These are phyloP conservation scores for Boloria euphrosyne DNA, from an alignment of 2,888 invertebrate species.

Conservation along the genomic window DNA sequence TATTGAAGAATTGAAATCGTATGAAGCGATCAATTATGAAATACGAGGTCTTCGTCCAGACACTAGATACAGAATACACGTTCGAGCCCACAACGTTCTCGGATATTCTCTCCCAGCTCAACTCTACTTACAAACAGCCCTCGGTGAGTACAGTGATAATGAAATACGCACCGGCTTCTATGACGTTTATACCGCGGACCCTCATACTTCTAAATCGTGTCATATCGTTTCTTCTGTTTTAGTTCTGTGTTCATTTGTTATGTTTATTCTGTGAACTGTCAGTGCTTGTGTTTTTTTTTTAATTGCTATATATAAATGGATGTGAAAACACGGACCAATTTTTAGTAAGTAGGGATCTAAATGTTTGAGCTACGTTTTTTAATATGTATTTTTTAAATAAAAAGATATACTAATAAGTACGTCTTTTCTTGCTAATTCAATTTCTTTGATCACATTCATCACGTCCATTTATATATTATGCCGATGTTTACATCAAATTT, in stretches of 20 bases:
- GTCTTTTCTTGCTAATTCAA: background rate
- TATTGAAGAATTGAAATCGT: slow-evolving; percentile 83
- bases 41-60: slow-evolving; percentile 88
- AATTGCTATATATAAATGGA: slow-evolving; percentile 4
- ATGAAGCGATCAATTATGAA: slow-evolving; percentile 84
- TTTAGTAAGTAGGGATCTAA: too few species aligned
- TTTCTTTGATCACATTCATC: background rate
- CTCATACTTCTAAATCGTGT: slow-evolving; percentile 60
- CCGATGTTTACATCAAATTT: slow-evolving; percentile 6
- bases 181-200: slow-evolving; percentile 73
- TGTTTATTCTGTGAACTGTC: slow-evolving; percentile 61
- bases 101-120: slow-evolving; percentile 91
- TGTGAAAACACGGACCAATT: background rate
- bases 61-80: slow-evolving; percentile 91
- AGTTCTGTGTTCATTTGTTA: slow-evolving; percentile 55
- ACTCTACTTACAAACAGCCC: slow-evolving; percentile 91
- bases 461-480: slow-evolving; percentile 6
- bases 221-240: slow-evolving; percentile 57
- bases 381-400: too few species aligned
- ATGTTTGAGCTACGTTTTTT: too few species aligned
- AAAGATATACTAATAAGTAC: background rate
- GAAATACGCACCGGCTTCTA: slow-evolving; percentile 78
- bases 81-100: slow-evolving; percentile 92
- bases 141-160: slow-evolving; percentile 89
- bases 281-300: slow-evolving; percentile 10